Evolutionary conservation across 2,888 invertebrate genomes (phyloP).

Genomic region (Enchytraeus crypticus): DNA sequence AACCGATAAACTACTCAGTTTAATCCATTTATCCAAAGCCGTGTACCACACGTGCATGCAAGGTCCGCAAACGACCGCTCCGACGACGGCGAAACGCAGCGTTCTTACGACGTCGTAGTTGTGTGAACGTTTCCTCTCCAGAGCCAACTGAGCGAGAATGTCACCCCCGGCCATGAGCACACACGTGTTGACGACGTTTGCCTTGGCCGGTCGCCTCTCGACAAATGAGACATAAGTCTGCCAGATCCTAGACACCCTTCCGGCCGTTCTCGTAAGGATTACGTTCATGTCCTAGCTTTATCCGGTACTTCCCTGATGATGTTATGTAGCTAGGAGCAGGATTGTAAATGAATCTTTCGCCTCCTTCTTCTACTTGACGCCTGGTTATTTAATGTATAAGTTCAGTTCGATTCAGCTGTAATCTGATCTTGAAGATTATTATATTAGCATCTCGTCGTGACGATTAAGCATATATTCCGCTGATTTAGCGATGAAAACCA

Average conservation of each 20-base stretch:
- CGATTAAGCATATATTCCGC: no score
- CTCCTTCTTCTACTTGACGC: no score
- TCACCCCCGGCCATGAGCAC: slow-evolving; percentile 24
- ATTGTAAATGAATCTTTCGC: no score
- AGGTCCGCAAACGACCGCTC: slow-evolving; percentile 17
- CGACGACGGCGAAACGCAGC: slow-evolving; percentile 16
- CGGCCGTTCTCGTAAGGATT: neutral
- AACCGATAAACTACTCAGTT: neutral
- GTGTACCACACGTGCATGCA: slow-evolving; percentile 23
- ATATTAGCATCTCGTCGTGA: no score
- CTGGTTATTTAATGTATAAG: no score
- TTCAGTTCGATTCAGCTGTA: no score
- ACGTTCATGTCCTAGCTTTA: no score
- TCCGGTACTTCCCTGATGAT: no score
- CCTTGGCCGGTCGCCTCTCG: slow-evolving; percentile 11
- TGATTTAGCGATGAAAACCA: no score
- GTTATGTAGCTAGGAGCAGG: no score
- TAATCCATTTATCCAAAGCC: slow-evolving; percentile 16
- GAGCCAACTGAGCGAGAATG: slow-evolving; percentile 19
- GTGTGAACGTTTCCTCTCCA: slow-evolving; percentile 9
- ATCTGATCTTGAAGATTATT: no score
- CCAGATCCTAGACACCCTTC: slow-evolving; percentile 10
- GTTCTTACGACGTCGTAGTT: slow-evolving; percentile 17
- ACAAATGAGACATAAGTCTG: slow-evolving; percentile 14
- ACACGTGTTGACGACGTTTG: slow-evolving; percentile 24